Conservation (phyloP, 2,797 vertebrate species). For the Corythornis leucogaster region DNA sequence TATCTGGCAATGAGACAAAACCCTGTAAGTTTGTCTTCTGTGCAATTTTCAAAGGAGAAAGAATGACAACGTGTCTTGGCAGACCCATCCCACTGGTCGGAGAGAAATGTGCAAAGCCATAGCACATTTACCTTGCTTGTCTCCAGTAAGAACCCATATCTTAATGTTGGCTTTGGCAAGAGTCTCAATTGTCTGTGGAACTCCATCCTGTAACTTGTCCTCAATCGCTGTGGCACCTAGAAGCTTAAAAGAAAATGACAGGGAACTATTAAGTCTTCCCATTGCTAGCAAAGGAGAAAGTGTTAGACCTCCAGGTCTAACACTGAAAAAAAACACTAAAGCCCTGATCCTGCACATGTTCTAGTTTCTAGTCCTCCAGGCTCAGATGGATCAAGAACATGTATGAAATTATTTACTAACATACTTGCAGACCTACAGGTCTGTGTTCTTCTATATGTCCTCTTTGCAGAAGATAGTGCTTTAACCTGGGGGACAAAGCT, state of each 20-base stretch:
- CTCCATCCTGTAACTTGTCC: constrained; percentile 94
- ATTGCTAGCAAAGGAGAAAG: background rate
- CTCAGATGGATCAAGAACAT: background rate
- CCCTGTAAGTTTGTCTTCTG: background rate
- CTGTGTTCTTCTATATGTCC: background rate
- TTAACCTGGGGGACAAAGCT: background rate
- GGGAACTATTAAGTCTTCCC: background rate
- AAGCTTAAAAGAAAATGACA: constrained; percentile 77
- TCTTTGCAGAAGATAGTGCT: background rate
- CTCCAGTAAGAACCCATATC: constrained; percentile 94
- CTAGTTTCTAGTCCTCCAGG: background rate
- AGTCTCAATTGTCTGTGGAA: constrained; percentile 90
- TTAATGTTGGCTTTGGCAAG: constrained; percentile 91
- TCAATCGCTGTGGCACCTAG: constrained; percentile 93
- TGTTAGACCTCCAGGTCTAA: background rate
- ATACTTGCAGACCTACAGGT: background rate
- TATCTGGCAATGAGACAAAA: background rate
- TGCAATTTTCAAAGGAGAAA: background rate
- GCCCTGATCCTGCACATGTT: background rate
- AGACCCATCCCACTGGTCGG: background rate
- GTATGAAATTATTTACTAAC: background rate
- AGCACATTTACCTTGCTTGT: constrained; percentile 89
- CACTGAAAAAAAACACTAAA: background rate
- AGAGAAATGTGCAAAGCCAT: background rate
- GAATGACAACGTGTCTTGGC: background rate